A percentile compares a stretch with the other conserved stretches of the same genome.
phyloP scores from a whole-genome alignment of 2,888 invertebrate species.

The Chrysina gloriosa region DNA sequence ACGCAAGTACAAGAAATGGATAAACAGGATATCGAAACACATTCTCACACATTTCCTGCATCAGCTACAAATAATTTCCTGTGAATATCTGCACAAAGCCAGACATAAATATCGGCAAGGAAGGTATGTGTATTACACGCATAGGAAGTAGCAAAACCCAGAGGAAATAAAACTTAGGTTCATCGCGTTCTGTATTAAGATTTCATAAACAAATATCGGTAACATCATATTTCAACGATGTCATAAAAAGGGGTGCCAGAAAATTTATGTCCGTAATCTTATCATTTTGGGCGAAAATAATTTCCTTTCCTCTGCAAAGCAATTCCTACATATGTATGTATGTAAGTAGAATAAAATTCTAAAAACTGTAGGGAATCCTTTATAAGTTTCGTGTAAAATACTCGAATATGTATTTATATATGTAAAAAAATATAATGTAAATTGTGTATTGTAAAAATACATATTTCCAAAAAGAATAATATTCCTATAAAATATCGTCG shows the following conservation, averaged over 20 bases:
- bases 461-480: too few relatives aligned
- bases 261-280: neutral
- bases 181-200: neutral
- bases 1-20: slow-evolving; percentile 16
- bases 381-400: too few relatives aligned
- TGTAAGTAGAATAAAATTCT: too few relatives aligned
- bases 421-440: too few relatives aligned
- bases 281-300: neutral
- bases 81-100: slow-evolving; percentile 20
- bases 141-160: neutral
- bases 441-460: too few relatives aligned
- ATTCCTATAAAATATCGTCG: too few relatives aligned
- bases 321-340: too few relatives aligned
- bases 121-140: neutral
- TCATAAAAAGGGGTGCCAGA: neutral
- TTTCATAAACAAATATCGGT: neutral
- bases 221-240: neutral
- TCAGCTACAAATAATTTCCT: slow-evolving; percentile 30
- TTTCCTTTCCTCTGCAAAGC: neutral
- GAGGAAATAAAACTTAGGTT: neutral
- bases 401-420: too few relatives aligned
- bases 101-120: neutral
- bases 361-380: too few relatives aligned
- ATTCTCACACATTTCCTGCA: slow-evolving; percentile 23
- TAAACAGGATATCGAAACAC: slow-evolving; percentile 26